Conservation (phyloP, 2,113 vertebrate species). For the Caranx melampygus region DNA sequence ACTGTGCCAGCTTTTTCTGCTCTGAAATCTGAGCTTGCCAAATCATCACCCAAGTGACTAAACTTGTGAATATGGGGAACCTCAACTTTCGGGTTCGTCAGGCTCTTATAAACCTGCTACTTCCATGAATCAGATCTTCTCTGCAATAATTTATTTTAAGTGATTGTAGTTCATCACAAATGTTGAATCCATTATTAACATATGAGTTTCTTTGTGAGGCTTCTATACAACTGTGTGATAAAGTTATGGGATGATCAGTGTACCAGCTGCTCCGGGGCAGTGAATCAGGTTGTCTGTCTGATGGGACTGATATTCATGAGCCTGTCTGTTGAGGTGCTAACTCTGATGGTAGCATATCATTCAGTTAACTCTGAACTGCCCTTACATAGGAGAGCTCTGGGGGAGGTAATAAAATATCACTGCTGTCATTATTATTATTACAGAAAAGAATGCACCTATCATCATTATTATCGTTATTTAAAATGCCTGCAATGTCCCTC, state of each 20-base stretch:
- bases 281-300: conserved; percentile 7
- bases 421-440: not conserved
- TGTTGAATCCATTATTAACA: not conserved
- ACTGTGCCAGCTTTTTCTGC: not conserved
- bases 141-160: not conserved
- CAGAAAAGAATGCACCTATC: not conserved
- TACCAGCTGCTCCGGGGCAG: not conserved
- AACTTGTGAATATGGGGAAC: not conserved
- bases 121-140: not conserved
- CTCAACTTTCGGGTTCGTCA: not conserved
- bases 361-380: not conserved
- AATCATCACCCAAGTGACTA: not conserved
- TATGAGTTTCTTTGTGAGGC: not conserved
- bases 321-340: not conserved
- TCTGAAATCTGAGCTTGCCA: not conserved
- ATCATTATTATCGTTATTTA: not conserved
- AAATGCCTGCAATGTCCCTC: not conserved
- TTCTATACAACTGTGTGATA: not conserved
- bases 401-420: not conserved
- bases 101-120: not conserved
- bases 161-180: not conserved
- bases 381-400: not conserved
- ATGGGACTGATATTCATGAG: conserved; percentile 2
- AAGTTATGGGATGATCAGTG: not conserved
- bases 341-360: conserved; percentile 9